Evolutionary conservation across 2,113 vertebrate genomes (phyloP).

Genomic region (Notiomystis cincta): DNA sequence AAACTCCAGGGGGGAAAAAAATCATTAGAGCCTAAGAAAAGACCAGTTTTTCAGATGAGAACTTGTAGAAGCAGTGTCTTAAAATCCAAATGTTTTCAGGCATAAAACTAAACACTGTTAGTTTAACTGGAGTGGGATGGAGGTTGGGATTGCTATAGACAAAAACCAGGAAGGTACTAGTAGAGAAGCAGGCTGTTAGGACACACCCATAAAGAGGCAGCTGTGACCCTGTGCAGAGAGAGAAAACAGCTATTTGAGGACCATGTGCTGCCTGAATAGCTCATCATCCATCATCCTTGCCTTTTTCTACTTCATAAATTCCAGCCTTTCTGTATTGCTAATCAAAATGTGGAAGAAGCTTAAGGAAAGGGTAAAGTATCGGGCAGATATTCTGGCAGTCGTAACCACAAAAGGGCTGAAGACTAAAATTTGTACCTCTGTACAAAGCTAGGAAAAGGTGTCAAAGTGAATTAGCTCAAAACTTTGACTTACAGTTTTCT

Average conservation of each 20-base stretch:
- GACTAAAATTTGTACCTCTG: background rate
- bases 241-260: background rate
- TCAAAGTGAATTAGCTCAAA: background rate
- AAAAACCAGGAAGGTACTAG: background rate
- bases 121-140: background rate
- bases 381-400: background rate
- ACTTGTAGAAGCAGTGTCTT: background rate
- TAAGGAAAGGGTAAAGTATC: background rate
- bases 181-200: background rate
- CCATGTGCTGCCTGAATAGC: background rate
- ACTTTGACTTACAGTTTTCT: background rate
- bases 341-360: background rate
- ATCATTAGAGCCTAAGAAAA: background rate
- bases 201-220: background rate
- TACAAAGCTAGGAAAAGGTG: background rate
- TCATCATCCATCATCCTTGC: background rate
- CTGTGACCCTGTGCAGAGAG: background rate
- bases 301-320: background rate
- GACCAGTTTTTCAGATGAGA: background rate
- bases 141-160: background rate
- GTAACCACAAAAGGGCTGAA: background rate
- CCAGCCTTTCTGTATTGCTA: background rate
- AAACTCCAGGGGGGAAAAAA: rapidly evolving
- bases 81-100: background rate
- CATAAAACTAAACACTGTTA: background rate